Percentiles rank a stretch among this genome's conserved stretches.
Evolutionary conservation across 2,113 vertebrate species (phyloP).

Genomic region (Chinchilla lanigera): DNA sequence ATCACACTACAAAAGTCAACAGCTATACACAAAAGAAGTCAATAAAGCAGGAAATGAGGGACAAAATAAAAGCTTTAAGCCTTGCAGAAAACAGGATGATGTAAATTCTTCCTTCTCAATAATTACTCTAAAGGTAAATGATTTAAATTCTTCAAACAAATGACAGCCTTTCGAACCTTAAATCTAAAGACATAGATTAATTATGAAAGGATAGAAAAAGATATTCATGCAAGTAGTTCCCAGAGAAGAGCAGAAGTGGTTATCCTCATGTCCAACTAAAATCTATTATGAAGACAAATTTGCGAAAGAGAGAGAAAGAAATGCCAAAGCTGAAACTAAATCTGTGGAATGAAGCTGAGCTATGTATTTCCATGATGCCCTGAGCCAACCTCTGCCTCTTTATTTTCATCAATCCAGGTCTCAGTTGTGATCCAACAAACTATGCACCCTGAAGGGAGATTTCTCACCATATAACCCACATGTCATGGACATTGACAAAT

Average conservation of each 20-base stretch:
- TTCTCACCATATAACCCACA: neutral
- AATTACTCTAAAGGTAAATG: conserved; percentile 6
- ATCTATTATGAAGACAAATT: neutral
- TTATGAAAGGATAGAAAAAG: neutral
- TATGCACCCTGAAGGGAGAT: neutral
- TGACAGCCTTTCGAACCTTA: neutral
- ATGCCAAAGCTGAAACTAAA: neutral
- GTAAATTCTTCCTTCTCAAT: neutral
- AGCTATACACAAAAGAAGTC: neutral
- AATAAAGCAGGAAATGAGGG: neutral
- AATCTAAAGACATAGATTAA: neutral
- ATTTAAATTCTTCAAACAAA: neutral
- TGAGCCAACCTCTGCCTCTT: neutral
- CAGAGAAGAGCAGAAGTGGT: neutral
- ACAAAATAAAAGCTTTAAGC: neutral
- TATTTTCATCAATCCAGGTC: neutral
- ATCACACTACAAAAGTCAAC: neutral
- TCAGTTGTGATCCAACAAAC: neutral
- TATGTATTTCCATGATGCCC: neutral
- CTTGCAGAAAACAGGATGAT: neutral
- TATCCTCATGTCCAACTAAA: neutral
- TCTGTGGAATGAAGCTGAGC: neutral
- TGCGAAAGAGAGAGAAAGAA: neutral
- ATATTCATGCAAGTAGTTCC: neutral
- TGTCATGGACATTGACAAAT: neutral